Conservation (phyloP, 2,888 invertebrate species). For the Lasius fuliginosus region DNA sequence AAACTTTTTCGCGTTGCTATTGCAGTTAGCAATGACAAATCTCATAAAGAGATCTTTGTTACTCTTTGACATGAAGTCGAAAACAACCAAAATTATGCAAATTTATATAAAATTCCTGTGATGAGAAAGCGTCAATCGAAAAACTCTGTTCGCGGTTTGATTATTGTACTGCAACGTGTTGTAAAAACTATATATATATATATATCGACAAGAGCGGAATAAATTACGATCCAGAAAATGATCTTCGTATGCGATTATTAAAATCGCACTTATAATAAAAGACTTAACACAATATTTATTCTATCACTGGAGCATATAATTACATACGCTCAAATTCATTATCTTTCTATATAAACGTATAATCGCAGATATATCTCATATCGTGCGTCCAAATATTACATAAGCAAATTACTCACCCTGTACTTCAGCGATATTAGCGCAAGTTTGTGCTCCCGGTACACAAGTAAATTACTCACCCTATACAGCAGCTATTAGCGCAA, state of each 20-base stretch:
- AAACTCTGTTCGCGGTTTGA: slow-evolving; percentile 33
- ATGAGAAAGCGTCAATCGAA: slow-evolving; percentile 11
- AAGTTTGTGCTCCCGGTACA: slow-evolving; percentile 54
- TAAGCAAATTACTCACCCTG: slow-evolving; percentile 12
- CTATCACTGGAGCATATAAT: background rate
- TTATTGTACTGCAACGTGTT: slow-evolving; percentile 36
- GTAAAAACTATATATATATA: slow-evolving; percentile 12
- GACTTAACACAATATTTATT: slow-evolving; percentile 1
- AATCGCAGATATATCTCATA: slow-evolving; percentile 7
- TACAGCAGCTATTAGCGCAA: slow-evolving; percentile 38
- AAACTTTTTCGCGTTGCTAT: background rate
- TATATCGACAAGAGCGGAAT: slow-evolving; percentile 4
- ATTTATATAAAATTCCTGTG: slow-evolving; percentile 33
- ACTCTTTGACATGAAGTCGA: background rate
- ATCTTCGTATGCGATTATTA: slow-evolving; percentile 1
- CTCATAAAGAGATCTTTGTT: slow-evolving; percentile 18
- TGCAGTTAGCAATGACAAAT: background rate
- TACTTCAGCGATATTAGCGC: background rate
- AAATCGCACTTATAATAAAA: slow-evolving; percentile 8
- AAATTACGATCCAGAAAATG: background rate
- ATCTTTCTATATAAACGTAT: background rate
- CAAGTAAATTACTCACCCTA: slow-evolving; percentile 18
- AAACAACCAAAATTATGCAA: slow-evolving; percentile 1
- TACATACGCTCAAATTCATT: background rate
- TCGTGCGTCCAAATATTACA: background rate